A percentile compares a stretch with the other conserved stretches of the same genome.
These are phyloP conservation scores for Melolontha melolontha DNA, from an alignment of 2,888 invertebrate species.

Conservation along the genomic window DNA sequence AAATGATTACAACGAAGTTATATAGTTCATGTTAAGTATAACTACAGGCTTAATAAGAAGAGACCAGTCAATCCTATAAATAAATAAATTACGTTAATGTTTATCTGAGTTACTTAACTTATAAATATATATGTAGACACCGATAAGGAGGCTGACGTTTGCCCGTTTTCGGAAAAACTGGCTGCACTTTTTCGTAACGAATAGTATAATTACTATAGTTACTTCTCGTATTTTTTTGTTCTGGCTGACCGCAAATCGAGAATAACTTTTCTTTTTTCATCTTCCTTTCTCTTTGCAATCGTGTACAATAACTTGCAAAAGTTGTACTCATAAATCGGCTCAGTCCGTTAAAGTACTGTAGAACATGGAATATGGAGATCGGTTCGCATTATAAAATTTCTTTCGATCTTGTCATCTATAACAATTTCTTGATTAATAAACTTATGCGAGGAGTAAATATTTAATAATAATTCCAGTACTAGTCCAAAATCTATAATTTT, in stretches of 20 bases:
- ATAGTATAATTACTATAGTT: slow-evolving; percentile 63
- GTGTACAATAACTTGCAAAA: slow-evolving; percentile 64
- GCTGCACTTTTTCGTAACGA: slow-evolving; percentile 37
- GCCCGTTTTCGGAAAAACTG: slow-evolving; percentile 32
- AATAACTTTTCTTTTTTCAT: slow-evolving; percentile 51
- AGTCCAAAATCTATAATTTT: too few relatives aligned
- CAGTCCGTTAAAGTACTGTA: slow-evolving; percentile 50
- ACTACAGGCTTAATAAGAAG: too few relatives aligned
- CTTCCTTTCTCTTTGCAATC: slow-evolving; percentile 39
- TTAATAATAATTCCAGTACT: too few relatives aligned
- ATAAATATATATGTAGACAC: slow-evolving; percentile 2
- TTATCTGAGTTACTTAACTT: background rate
- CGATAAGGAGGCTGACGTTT: slow-evolving; percentile 18
- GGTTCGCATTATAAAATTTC: slow-evolving; percentile 56
- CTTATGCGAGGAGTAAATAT: too few relatives aligned
- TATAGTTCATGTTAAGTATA: too few relatives aligned
- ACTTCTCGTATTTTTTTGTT: slow-evolving; percentile 63
- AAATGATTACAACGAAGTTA: too few relatives aligned
- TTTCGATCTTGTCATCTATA: slow-evolving; percentile 32
- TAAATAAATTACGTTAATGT: slow-evolving; percentile 26
- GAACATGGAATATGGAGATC: slow-evolving; percentile 55
- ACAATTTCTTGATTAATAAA: background rate
- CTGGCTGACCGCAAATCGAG: slow-evolving; percentile 56
- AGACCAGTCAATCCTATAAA: too few relatives aligned
- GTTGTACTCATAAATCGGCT: slow-evolving; percentile 65